These are phyloP conservation scores for Octopus bimaculoides DNA, from an alignment of 1,140 invertebrate genomes.

Conservation along the genomic window DNA sequence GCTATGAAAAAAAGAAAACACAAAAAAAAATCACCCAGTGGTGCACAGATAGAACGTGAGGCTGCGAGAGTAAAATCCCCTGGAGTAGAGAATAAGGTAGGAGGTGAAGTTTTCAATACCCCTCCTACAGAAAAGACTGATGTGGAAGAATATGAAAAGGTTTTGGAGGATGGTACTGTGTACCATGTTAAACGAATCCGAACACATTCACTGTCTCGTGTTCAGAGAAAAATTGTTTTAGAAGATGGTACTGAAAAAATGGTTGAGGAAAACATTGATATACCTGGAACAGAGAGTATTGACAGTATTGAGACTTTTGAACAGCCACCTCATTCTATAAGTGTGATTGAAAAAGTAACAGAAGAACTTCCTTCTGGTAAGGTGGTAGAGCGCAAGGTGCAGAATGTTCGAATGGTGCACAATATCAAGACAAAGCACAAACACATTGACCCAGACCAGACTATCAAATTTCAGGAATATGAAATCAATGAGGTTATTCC, in stretches of 20 bases:
- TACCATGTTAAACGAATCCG: conserved; percentile 35
- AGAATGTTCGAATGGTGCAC: conserved; percentile 43
- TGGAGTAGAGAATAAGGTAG: too few relatives aligned
- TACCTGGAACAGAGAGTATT: conserved; percentile 32
- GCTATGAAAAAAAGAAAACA: conserved; percentile 26
- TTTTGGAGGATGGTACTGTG: conserved; percentile 47
- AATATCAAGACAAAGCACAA: conserved; percentile 39
- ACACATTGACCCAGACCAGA: conserved; percentile 40
- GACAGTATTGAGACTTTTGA: conserved; percentile 49
- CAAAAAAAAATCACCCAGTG: conserved; percentile 46
- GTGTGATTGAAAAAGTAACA: conserved; percentile 49
- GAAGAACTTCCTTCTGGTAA: conserved; percentile 48
- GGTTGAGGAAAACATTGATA: conserved; percentile 30
- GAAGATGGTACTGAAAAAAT: conserved; percentile 16
- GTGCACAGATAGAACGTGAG: conserved; percentile 35
- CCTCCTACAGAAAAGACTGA: conserved; percentile 32
- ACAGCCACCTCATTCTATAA: conserved; percentile 43
- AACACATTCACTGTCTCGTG: conserved; percentile 41
- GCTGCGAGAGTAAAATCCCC: background rate
- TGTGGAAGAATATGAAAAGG: conserved; percentile 42
- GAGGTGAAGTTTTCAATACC: too few relatives aligned
- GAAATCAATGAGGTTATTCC: conserved; percentile 49
- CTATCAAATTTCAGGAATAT: conserved; percentile 31
- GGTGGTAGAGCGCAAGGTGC: conserved; percentile 39
- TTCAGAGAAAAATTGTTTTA: conserved; percentile 27